Evolutionary conservation across 1,140 invertebrate species (phyloP).

Genomic region (Orchesella cincta): DNA sequence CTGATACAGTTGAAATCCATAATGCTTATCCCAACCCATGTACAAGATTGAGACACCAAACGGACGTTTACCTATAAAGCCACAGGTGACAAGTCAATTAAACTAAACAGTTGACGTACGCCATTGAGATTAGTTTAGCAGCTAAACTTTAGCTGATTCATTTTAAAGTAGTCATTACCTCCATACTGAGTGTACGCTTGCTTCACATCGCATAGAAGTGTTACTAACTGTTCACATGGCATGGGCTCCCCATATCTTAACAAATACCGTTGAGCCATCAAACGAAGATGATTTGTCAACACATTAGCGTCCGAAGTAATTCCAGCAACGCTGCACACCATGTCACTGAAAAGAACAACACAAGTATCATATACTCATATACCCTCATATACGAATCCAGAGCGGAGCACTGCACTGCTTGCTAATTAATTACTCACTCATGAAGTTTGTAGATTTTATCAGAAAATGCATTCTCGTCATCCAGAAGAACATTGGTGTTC

Average conservation of each 20-base stretch:
- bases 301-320: conserved; percentile 99
- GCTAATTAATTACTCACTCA: conserved; percentile 64
- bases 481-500: conserved; percentile 93
- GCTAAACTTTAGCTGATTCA: background rate
- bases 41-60: conserved; percentile 99
- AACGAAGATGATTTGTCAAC: conserved; percentile 90
- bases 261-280: conserved; percentile 91
- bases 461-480: conserved; percentile 92
- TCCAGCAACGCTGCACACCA: conserved; percentile 98
- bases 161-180: conserved; percentile 68
- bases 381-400: too few relatives aligned
- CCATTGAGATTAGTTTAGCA: background rate
- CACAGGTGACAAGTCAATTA: conserved; percentile 2
- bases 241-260: conserved; percentile 97
- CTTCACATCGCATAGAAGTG: conserved; percentile 96
- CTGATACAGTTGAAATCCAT: conserved; percentile 98
- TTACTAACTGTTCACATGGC: conserved; percentile 96
- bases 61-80: conserved; percentile 75
- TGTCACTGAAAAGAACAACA: too few relatives aligned
- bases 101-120: background rate
- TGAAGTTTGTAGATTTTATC: conserved; percentile 99
- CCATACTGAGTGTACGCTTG: conserved; percentile 99
- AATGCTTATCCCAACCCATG: conserved; percentile 99
- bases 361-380: too few relatives aligned
- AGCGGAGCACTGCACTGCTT: too few relatives aligned